A percentile compares a stretch with the other conserved stretches of the same genome.
Evolutionary conservation across 2,797 vertebrate genomes (phyloP).

Genomic region (Protonibea diacanthus): DNA sequence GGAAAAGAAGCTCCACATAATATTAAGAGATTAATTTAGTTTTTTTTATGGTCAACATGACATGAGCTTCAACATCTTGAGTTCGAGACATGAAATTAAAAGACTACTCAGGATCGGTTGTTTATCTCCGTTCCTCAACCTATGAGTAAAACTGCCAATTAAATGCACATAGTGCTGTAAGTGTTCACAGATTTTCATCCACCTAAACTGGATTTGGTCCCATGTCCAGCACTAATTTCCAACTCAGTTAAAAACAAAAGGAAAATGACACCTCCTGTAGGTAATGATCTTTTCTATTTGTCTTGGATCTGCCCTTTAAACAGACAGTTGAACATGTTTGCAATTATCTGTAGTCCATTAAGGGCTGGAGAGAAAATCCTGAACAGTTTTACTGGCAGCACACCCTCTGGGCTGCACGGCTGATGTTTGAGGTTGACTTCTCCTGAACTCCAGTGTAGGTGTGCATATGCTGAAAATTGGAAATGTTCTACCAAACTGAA

Average conservation of each 20-base stretch:
- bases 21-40: not conserved
- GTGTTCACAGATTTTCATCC: not conserved
- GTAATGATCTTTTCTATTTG: not conserved
- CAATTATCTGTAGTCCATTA: not conserved
- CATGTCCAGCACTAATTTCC: not conserved
- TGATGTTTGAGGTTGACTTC: not conserved
- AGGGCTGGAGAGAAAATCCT: not conserved
- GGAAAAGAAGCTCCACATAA: not conserved
- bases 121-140: not conserved
- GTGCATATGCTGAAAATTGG: constrained; percentile 18
- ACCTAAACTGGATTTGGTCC: not conserved
- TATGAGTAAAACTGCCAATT: not conserved
- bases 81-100: not conserved
- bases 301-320: not conserved
- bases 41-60: not conserved
- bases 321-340: constrained; percentile 20
- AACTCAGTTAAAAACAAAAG: not conserved
- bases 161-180: not conserved
- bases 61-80: not conserved
- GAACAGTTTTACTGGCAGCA: not conserved
- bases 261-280: not conserved
- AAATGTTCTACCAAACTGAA: constrained; percentile 33
- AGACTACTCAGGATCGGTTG: not conserved
- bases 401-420: not conserved
- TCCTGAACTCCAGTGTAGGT: constrained; percentile 16